Conservation (phyloP, 2,113 vertebrate species). For the Cyrtonyx montezumae region DNA sequence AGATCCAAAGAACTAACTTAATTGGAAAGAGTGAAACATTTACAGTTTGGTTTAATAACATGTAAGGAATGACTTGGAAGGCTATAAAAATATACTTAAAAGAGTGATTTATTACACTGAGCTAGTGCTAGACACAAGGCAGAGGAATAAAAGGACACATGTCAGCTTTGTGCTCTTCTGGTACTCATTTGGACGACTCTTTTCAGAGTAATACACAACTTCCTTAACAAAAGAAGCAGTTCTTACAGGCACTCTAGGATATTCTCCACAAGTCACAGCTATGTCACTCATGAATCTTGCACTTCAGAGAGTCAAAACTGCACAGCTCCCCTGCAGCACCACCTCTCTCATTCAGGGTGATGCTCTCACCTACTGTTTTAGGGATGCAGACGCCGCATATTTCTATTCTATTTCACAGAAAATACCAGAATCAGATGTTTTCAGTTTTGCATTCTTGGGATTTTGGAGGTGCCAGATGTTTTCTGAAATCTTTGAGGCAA, state of each 20-base stretch:
- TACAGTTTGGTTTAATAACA: not conserved
- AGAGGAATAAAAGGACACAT: not conserved
- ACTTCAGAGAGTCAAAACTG: not conserved
- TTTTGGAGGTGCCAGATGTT: not conserved
- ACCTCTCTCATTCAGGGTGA: not conserved
- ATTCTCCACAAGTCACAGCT: not conserved
- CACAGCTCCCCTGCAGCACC: not conserved
- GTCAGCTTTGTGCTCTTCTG: not conserved
- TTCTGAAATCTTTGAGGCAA: not conserved
- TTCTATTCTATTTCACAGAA: not conserved
- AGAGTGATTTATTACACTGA: not conserved
- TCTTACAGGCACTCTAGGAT: rapidly evolving
- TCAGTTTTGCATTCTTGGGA: not conserved
- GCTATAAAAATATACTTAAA: not conserved
- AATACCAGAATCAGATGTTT: not conserved
- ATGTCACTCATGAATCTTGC: not conserved
- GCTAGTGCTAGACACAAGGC: not conserved
- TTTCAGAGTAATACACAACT: not conserved
- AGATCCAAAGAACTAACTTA: not conserved
- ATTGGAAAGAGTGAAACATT: not conserved
- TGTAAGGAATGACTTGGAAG: not conserved
- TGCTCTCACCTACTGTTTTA: not conserved
- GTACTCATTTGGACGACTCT: not conserved
- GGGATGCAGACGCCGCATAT: not conserved
- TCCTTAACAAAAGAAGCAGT: not conserved